Evolutionary conservation across 2,797 vertebrate genomes (phyloP), one percentile per base, ranked within the genome.

Genomic region (Enteromius afrohamiltoni): DNA sequence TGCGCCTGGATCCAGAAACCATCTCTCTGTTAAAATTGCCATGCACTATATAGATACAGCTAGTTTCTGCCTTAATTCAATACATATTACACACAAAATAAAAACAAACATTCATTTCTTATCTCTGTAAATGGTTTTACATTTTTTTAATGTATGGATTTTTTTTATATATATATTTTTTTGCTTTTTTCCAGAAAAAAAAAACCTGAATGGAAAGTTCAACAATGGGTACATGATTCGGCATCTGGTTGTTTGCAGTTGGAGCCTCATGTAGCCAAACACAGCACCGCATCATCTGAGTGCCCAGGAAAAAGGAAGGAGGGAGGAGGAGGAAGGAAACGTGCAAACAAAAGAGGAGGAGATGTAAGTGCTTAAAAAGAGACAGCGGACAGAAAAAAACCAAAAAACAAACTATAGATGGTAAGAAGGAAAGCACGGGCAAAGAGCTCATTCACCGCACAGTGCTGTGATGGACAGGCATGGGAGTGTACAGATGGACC

Each of bases 11-110:
- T 81, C 68, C 13, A 58, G 77, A 82, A 79, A 81, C 87, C 83
- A 84, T 92, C 90, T 88, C 91, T 92, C 93, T 78, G 80, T 92
- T 92, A 90, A 93, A 91, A 92, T 92, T 85, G 91, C 91, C 95
- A 95, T 95, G 95, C 94, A 95, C 93, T 94, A 95, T 91, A 90
- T 93, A 92, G 90, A 92, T 93, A 94, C 91, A 93, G 92, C 92
- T 93, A 93, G 86, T 92, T 89, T 93, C 89, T 89, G 90, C 90
- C 90, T 90, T 90, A 89, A 73, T 86, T 89, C 86, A 89, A 93
- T 93, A 94, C 93, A 91, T 93, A 91, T 93, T 93, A 94, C 93
- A 94, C 90, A 90, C 90, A 86, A 87, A 89, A 88, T 83, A 87
- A 89, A 88, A 92, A 83, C 58, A 86, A 87, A 90, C 88, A 90